Percentiles rank a stretch among this genome's conserved stretches.
Conservation (phyloP, 2,888 invertebrate genomes). For the Himalopsyche anomala region DNA sequence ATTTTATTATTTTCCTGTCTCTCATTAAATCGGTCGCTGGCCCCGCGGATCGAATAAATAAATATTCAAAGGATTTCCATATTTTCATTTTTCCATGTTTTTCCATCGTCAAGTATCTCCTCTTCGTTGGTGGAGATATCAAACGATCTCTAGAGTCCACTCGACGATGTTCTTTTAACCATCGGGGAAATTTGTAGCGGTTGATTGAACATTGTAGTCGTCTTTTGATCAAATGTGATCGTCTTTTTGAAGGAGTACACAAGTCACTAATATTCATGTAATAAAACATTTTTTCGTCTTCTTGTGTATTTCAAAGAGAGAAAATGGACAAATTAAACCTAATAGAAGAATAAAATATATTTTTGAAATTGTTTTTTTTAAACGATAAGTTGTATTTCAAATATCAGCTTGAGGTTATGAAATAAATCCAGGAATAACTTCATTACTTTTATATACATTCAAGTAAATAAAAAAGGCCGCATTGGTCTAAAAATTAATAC, state of each 20-base stretch:
- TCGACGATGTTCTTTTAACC: conserved; percentile 12
- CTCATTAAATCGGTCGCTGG: conserved; percentile 58
- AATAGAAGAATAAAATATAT: too few relatives aligned
- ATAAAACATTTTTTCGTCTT: too few relatives aligned
- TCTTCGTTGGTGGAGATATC: neutral
- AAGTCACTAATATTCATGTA: too few relatives aligned
- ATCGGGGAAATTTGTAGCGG: conserved; percentile 36
- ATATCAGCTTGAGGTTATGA: too few relatives aligned
- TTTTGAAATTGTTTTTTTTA: too few relatives aligned
- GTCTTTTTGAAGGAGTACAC: neutral
- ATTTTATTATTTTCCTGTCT: conserved; percentile 50
- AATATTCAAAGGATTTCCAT: conserved; percentile 53
- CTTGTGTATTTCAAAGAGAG: too few relatives aligned
- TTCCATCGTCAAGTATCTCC: neutral
- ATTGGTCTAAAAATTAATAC: too few relatives aligned
- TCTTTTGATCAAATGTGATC: conserved; percentile 6
- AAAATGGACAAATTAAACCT: too few relatives aligned
- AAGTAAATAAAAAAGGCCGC: too few relatives aligned
- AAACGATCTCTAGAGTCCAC: neutral
- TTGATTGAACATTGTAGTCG: conserved; percentile 34
- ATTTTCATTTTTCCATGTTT: neutral
- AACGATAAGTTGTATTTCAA: too few relatives aligned
- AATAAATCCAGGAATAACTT: too few relatives aligned
- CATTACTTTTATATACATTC: too few relatives aligned
- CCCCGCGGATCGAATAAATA: conserved; percentile 53